These are phyloP conservation scores for Delia radicum DNA, from an alignment of 1,140 invertebrate species.

Conservation along the genomic window DNA sequence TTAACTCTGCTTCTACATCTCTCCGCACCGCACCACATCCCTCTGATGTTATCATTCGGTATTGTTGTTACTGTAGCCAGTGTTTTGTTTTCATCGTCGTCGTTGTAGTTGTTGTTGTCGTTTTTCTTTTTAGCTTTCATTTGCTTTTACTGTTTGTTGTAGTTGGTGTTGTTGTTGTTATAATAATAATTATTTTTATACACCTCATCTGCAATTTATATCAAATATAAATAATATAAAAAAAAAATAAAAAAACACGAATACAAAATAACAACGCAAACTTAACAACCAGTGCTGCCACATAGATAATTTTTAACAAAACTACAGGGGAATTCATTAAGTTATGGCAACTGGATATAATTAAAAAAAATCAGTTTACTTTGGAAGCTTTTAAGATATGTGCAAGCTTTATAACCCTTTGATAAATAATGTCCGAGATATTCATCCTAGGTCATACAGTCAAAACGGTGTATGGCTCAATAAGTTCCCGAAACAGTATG, in stretches of 20 bases:
- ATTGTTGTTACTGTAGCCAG: conserved; percentile 20
- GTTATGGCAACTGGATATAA: too few species aligned
- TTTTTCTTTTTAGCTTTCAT: background rate
- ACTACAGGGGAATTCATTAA: too few species aligned
- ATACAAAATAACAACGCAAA: background rate
- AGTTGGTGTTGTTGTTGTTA: conserved; percentile 3
- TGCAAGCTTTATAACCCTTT: too few species aligned
- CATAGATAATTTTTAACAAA: too few species aligned
- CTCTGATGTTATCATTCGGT: background rate
- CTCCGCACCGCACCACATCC: too few species aligned
- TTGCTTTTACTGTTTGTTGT: background rate
- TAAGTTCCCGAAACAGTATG: too few species aligned
- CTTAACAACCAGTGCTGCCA: background rate
- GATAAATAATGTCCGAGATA: too few species aligned
- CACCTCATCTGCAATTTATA: conserved; percentile 32
- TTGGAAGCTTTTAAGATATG: too few species aligned
- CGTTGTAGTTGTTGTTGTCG: background rate
- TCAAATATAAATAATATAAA: conserved; percentile 28
- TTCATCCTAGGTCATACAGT: too few species aligned
- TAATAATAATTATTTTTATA: conserved; percentile 29
- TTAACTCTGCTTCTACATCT: background rate
- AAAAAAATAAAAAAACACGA: background rate
- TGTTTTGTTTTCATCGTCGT: background rate
- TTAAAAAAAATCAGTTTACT: too few species aligned
- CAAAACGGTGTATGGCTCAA: too few species aligned